Evolutionary conservation across 2,113 vertebrate species (phyloP).

Genomic region (Rhabdomys dilectus): DNA sequence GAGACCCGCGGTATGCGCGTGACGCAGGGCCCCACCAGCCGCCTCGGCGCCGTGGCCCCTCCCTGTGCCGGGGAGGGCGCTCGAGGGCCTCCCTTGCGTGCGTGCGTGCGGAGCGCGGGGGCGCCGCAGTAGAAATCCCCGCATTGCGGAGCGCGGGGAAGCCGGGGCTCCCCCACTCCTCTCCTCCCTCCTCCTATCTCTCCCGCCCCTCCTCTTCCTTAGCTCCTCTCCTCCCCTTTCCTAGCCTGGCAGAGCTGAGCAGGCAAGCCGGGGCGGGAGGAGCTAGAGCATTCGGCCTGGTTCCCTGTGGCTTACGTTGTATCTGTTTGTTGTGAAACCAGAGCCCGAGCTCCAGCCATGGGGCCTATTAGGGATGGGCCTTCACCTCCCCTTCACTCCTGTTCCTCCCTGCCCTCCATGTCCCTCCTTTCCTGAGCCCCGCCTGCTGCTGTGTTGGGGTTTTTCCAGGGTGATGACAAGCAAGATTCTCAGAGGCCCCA

Average conservation of each 20-base stretch:
- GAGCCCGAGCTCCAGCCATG: constrained; percentile 75
- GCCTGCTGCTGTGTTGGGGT: not conserved
- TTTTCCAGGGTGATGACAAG: constrained; percentile 54
- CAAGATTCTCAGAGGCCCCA: not conserved
- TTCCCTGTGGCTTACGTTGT: constrained; percentile 83
- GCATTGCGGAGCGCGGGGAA: constrained; percentile 85
- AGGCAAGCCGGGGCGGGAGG: not conserved
- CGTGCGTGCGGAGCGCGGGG: constrained; percentile 29
- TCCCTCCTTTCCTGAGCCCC: not conserved
- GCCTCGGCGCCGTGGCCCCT: not conserved
- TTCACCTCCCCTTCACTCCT: not conserved
- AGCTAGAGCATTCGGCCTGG: not conserved
- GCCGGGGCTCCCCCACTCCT: constrained; percentile 64
- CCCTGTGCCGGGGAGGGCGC: not conserved
- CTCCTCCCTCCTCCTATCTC: not conserved
- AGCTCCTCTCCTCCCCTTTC: not conserved
- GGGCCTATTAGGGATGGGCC: not conserved
- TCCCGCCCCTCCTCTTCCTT: constrained; percentile 15
- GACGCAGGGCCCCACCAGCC: not conserved
- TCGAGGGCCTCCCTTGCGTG: not conserved
- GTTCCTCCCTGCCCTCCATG: not conserved
- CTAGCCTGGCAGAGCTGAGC: not conserved
- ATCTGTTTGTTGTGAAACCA: constrained; percentile 99
- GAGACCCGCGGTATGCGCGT: not conserved
- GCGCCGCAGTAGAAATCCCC: constrained; percentile 80